phyloP scores from a whole-genome alignment of 2,888 invertebrate genomes.

The Troilus luridus region DNA sequence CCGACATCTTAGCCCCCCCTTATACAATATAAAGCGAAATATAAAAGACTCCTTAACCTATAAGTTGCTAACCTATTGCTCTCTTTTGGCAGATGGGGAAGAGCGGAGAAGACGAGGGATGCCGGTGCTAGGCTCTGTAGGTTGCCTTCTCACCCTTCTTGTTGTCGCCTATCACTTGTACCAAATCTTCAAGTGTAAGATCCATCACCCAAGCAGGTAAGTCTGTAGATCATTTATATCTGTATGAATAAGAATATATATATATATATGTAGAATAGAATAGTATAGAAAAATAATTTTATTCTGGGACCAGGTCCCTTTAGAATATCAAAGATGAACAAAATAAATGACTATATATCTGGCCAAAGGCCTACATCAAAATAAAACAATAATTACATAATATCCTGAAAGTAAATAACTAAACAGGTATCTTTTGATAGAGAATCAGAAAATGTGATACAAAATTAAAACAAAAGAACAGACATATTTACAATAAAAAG shows the following conservation, averaged over 20 bases:
- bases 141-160: constrained; percentile 50
- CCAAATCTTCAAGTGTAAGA: constrained; percentile 51
- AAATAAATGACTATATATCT: too few relatives aligned
- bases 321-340: too few relatives aligned
- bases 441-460: too few relatives aligned
- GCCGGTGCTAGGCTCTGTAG: constrained; percentile 24
- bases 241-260: neutral
- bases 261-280: neutral
- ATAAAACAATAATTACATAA: too few relatives aligned
- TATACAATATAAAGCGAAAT: neutral
- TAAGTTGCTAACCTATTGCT: neutral
- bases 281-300: too few relatives aligned
- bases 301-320: too few relatives aligned
- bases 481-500: too few relatives aligned
- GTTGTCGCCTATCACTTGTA: constrained; percentile 57
- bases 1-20: too few relatives aligned
- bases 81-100: constrained; percentile 47
- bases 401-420: too few relatives aligned
- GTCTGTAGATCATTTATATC: neutral
- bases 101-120: constrained; percentile 26
- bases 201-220: constrained; percentile 29
- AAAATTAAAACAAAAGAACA: too few relatives aligned
- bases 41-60: neutral
- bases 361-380: too few relatives aligned
- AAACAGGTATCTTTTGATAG: too few relatives aligned